Base-by-base conservation (phyloP, 2,888 invertebrate genomes). In the Drosophila nr. fundita region DNA sequence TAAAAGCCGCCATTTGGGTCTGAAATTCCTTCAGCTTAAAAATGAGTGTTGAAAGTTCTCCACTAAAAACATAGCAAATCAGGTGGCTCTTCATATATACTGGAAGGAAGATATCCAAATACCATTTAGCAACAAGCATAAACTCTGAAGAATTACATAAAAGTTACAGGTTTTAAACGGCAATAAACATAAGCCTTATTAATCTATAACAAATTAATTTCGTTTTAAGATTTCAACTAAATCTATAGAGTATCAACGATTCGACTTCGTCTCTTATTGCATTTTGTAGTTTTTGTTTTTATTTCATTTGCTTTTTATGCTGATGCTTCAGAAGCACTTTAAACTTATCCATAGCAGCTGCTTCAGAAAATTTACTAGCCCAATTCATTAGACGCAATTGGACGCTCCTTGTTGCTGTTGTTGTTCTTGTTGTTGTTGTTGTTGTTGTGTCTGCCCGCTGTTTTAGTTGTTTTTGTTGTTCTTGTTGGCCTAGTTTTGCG, bases 361-460 rank as follows among this genome's bases (percentile, higher is more conserved):
- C 68, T 68, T 71, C 72, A 73, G 54, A 57, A 73, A 72, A 76
- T 86, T 77, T 75, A 83, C 77, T 72, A 77, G 75, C 68, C 75
- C 82, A 85, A 86, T 86, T 86, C 87, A 86, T 86, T 86, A 87
- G 76, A 65, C 74, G 73, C 72, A 73, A 80, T 87, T 87, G 80
- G 59, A 64, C 8, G 61, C 30, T 42, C 49, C 53, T 34, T 57
- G 21, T 49, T 61, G 34, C 52, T 53, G 59, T 38, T 49, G 50
- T 18, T 62, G 49, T 32, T 38, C 27, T 40, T 67, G 36, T 53
- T 53, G 45, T 68, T 77, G 61, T 68, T 77, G 61, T 60, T 63
- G 72, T 53, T 67, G 57, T 59, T 63, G 38, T 29, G 29, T 40
- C 54, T 61, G 29, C 38, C 55, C 38, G 60, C 38, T 40, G 38